Evolutionary conservation across 2,888 invertebrate genomes (phyloP), one percentile per base, ranked within the genome.

Genomic region (Craniophora ligustri): DNA sequence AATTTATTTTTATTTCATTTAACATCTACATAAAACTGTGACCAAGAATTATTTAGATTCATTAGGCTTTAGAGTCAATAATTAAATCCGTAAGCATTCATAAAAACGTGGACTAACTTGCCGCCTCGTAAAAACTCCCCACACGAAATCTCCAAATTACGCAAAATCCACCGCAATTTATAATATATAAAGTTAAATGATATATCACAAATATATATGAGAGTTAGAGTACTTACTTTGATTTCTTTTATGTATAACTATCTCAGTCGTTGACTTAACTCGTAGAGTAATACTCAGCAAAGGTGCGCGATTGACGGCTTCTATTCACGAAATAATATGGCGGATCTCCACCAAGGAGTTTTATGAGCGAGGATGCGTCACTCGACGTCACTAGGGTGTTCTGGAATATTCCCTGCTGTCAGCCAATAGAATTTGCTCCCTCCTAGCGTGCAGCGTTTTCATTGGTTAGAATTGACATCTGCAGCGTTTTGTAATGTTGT

Each of bases 251-350:
- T 73, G 72, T 77, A 73, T 76, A 79, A 68, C 72, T 76, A 73
- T 80, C 67, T 84, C 84, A 85, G 84, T 85, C 83, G 79, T 78
- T 75, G 84, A 86, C 70, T 79, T 81, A 84, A 81, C 78, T 84
- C 84, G 78, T 79, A 81, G 86, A 83, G 82, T 86, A 74, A 83
- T 70, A 78, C 90, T 92, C 87, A 84, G 90, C 86, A 88, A 88
- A 86, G 69, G 91, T 92, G 92, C 91, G 88, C 92, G 91, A 91
- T 89, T 88, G 89, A 86, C 91, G 90, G 90, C 84, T 89, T 89
- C 89, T 85, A 80, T 81, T 85, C 82, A 81, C 77, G 82, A 87
- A 91, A 86, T 92, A 88, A 90, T 80, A 85, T 86, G 87, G 85
- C 84, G 70, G 61, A 60, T 66, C 67, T 72, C 67, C 41, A 66